Evolutionary conservation across 1,140 invertebrate genomes (phyloP).

Genomic region (Caenorhabditis remanei): DNA sequence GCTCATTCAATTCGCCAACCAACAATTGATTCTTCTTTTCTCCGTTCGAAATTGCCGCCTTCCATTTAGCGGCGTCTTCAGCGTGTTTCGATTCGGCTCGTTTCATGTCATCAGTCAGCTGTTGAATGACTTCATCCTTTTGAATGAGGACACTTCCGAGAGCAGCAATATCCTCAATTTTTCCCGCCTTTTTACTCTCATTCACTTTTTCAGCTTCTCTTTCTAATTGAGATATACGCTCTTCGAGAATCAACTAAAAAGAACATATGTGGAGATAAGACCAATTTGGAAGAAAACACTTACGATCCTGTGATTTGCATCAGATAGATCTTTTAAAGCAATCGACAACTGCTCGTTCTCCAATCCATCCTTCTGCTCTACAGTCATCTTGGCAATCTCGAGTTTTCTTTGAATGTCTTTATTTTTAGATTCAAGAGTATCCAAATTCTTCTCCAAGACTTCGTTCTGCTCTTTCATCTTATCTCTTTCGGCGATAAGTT

Average conservation of each 20-base stretch:
- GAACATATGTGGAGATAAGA: background rate
- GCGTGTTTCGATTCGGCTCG: background rate
- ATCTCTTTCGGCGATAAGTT: background rate
- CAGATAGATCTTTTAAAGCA: constrained; percentile 8
- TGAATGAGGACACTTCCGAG: constrained; percentile 61
- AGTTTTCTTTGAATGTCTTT: constrained; percentile 47
- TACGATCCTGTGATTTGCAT: constrained; percentile 48
- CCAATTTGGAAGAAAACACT: background rate
- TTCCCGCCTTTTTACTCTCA: constrained; percentile 51
- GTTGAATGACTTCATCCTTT: constrained; percentile 61
- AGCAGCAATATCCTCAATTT: constrained; percentile 64
- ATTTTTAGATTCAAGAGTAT: constrained; percentile 38
- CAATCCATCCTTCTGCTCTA: constrained; percentile 33
- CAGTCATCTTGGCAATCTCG: constrained; percentile 9
- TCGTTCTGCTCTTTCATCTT: constrained; percentile 57
- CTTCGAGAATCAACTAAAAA: constrained; percentile 49
- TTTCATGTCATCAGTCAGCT: constrained; percentile 46
- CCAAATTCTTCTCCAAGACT: constrained; percentile 46
- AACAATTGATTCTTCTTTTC: constrained; percentile 10
- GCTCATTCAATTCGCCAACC: constrained; percentile 50
- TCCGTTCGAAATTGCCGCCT: background rate
- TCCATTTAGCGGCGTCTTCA: constrained; percentile 22
- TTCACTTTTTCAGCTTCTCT: constrained; percentile 41
- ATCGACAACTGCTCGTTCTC: constrained; percentile 27
- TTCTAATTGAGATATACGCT: constrained; percentile 29